Evolutionary conservation across 2,888 invertebrate species (phyloP), one percentile per base, ranked within the genome.

Genomic region (Xestia sexstrigata): DNA sequence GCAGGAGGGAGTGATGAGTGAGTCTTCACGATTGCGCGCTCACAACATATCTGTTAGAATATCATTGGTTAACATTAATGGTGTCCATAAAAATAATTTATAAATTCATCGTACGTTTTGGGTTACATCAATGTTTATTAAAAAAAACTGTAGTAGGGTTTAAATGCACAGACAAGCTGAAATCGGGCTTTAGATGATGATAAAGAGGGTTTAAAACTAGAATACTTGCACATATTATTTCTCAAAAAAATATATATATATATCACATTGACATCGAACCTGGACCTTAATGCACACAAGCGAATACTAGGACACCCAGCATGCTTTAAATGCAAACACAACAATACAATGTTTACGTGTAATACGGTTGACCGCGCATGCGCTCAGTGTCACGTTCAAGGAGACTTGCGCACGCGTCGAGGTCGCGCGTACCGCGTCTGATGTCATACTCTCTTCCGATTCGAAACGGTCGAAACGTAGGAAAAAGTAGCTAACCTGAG

Each of bases 331-430:
- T 35, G 26, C 20, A 65, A 58, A 79, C 35, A 60, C 65, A 76
- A 76, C 69, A 76, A 52, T 71, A 71, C 58, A 77, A 65, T 76
- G 52, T 81, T 55, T 73, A 80, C 69, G 70, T 67, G 70, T 68
- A 76, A 70, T 75, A 75, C 85, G 84, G 80, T 88, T 85, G 87
- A 86, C 87, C 85, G 83, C 81, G 84, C 81, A 52, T 76, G 85
- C 80, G 73, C 79, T 65, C 79, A 79, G 78, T 87, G 90, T 93
- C 94, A 94, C 94, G 94, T 91, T 92, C 92, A 92, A 94, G 94
- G 95, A 70, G 90, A 89, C 86, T 88, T 76, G 84, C 84, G 79
- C 85, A 86, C 70, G 80, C 79, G 63, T 47, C 82, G 87, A 92
- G 93, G 94, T 77, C 92, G 86, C 89, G 89, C 91, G 90, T 89